Evolutionary conservation across 1,140 invertebrate species (phyloP).

Genomic region (Leguminivora glycinivorella): DNA sequence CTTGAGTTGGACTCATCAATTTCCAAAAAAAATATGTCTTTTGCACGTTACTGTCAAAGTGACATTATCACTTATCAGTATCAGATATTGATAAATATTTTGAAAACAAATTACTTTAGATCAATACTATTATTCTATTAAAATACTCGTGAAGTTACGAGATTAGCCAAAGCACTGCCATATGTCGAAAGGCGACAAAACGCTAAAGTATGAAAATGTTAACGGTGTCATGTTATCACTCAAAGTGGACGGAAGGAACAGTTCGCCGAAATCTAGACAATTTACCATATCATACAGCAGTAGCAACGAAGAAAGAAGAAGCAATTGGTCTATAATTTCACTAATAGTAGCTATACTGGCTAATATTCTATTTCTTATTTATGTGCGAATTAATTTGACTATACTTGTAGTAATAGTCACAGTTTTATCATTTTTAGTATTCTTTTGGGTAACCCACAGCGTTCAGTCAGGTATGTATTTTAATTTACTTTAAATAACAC

Average conservation of each 20-base stretch:
- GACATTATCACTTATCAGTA: background rate
- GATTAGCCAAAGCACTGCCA: background rate
- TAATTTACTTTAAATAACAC: background rate
- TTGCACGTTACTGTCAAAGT: background rate
- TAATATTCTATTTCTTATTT: constrained; percentile 58
- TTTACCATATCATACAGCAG: constrained; percentile 60
- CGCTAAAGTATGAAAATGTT: constrained; percentile 58
- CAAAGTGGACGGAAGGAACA: constrained; percentile 47
- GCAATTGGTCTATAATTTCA: constrained; percentile 51
- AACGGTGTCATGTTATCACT: constrained; percentile 62
- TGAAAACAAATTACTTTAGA: background rate
- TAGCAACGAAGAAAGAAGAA: constrained; percentile 51
- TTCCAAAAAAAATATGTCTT: background rate
- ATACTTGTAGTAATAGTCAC: constrained; percentile 55
- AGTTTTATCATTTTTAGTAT: constrained; percentile 58
- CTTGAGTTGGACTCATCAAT: background rate
- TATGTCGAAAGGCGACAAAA: constrained; percentile 34
- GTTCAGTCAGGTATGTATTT: constrained; percentile 61
- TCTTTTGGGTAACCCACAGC: constrained; percentile 69
- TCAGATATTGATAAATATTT: background rate
- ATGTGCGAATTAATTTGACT: constrained; percentile 58
- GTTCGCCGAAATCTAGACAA: constrained; percentile 53
- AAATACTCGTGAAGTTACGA: background rate
- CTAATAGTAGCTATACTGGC: constrained; percentile 61
- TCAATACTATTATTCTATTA: background rate